phyloP scores from a whole-genome alignment of 2,888 invertebrate genomes.

The Seira ritae region DNA sequence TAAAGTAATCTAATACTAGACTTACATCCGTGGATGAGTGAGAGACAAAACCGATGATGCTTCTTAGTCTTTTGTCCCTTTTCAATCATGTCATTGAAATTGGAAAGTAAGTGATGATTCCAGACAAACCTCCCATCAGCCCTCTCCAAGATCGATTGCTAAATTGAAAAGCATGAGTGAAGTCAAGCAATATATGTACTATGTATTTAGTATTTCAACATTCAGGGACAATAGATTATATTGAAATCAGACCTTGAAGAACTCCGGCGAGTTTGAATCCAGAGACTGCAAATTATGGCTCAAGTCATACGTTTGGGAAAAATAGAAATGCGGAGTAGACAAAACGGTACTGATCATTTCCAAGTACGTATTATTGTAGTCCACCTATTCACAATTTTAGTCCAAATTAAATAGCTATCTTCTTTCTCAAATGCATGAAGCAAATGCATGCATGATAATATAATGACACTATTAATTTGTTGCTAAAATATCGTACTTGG shows the following conservation, averaged over 20 bases:
- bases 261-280: conserved; percentile 88
- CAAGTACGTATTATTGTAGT: conserved; percentile 89
- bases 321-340: conserved; percentile 91
- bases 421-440: no score
- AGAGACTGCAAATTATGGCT: conserved; percentile 93
- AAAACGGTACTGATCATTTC: conserved; percentile 90
- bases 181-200: no score
- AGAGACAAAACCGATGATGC: conserved; percentile 88
- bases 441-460: neutral
- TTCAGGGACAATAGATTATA: no score
- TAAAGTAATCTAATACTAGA: no score
- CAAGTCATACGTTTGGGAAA: conserved; percentile 95
- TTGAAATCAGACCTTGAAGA: conserved; percentile 81
- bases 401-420: neutral
- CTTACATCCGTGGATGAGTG: conserved; percentile 94
- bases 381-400: conserved; percentile 77
- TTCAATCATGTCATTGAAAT: conserved; percentile 77
- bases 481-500: conserved; percentile 82
- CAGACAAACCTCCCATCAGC: conserved; percentile 95
- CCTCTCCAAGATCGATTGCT: conserved; percentile 85
- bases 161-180: conserved; percentile 70
- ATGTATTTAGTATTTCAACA: no score
- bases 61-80: conserved; percentile 81
- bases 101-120: conserved; percentile 89
- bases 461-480: neutral